phyloP scores from a whole-genome alignment of 2,797 vertebrate species.

The Arctocebus calabarensis region DNA sequence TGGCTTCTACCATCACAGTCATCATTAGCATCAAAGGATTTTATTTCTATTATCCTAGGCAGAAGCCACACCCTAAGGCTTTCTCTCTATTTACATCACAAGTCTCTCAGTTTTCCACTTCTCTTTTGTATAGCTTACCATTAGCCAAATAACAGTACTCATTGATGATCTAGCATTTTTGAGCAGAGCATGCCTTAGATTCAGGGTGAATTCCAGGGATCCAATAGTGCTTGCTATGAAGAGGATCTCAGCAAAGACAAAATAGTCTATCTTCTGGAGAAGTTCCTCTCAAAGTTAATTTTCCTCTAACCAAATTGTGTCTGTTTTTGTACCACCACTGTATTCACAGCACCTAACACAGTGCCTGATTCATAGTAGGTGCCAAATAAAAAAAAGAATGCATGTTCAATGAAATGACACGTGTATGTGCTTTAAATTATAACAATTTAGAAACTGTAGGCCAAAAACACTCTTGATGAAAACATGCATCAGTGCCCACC shows the following conservation, averaged over 20 bases:
- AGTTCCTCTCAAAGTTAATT: not conserved
- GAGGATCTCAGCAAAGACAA: not conserved
- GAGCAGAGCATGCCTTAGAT: not conserved
- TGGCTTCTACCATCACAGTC: not conserved
- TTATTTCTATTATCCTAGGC: not conserved
- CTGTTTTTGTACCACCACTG: not conserved
- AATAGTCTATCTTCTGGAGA: not conserved
- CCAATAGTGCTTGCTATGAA: not conserved
- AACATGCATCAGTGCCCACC: conserved; percentile 38
- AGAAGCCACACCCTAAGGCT: not conserved
- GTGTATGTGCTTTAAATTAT: conserved; percentile 16
- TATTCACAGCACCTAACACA: conserved; percentile 8
- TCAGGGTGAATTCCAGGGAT: not conserved
- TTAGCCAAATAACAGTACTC: not conserved
- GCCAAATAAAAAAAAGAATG: not conserved
- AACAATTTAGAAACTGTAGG: conserved; percentile 49
- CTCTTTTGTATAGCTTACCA: not conserved
- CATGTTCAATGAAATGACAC: conserved; percentile 56
- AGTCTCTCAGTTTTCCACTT: not conserved
- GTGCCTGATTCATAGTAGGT: not conserved
- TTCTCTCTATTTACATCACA: not conserved
- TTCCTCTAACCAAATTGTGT: not conserved
- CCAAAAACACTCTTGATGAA: conserved; percentile 48
- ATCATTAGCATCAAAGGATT: not conserved
- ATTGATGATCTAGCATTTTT: not conserved